These are phyloP conservation scores for Bufotes viridis DNA, from an alignment of 2,797 vertebrate genomes.

Conservation along the genomic window DNA sequence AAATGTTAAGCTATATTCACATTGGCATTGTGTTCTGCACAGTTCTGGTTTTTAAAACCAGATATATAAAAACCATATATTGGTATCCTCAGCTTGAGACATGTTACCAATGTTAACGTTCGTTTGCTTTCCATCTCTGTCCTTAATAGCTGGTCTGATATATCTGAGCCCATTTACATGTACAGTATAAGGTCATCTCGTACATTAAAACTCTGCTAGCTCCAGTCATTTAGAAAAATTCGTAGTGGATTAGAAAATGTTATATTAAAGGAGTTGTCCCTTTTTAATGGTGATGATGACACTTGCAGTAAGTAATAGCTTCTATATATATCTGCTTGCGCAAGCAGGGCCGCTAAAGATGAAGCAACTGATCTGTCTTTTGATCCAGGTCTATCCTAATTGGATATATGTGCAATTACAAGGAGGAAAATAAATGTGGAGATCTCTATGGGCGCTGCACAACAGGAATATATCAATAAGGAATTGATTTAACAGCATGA, in stretches of 20 bases:
- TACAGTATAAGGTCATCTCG: neutral
- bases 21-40: too few relatives aligned
- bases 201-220: too few relatives aligned
- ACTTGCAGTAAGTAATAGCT: neutral
- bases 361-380: neutral
- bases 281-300: too few relatives aligned
- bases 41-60: too few relatives aligned
- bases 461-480: neutral
- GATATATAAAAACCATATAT: too few relatives aligned
- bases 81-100: neutral
- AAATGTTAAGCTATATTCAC: too few relatives aligned
- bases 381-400: neutral
- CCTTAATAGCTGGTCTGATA: neutral
- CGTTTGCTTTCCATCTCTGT: neutral
- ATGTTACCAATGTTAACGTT: neutral
- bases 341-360: neutral
- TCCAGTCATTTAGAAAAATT: neutral
- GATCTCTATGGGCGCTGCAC: neutral
- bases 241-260: too few relatives aligned
- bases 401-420: neutral
- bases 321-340: too few relatives aligned
- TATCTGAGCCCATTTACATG: neutral
- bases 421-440: neutral
- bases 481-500: neutral
- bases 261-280: too few relatives aligned